Evolutionary conservation across 2,797 vertebrate species (phyloP).

Genomic region (Knipowitschia caucasica): DNA sequence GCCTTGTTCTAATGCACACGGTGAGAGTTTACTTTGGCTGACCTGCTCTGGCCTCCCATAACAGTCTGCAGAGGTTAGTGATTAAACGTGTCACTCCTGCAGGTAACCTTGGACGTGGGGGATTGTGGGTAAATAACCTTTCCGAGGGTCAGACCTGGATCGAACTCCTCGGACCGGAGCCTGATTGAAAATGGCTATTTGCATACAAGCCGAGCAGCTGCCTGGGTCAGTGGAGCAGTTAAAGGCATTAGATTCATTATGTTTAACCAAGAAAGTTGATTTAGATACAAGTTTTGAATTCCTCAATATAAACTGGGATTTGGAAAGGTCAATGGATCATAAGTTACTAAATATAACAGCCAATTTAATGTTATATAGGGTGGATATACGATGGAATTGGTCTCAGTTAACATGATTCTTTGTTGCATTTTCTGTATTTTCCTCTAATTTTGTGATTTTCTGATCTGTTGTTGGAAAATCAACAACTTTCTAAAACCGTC

Average conservation of each 20-base stretch:
- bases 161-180: conserved; percentile 47
- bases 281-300: not conserved
- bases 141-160: conserved; percentile 44
- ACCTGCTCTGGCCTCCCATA: conserved; percentile 23
- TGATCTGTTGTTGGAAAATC: too few species aligned
- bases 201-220: conserved; percentile 46
- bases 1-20: conserved; percentile 13
- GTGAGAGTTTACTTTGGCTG: conserved; percentile 27
- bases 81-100: conserved; percentile 65
- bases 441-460: too few species aligned
- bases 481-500: too few species aligned
- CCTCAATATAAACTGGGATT: not conserved
- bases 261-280: not conserved
- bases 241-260: not conserved
- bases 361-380: not conserved
- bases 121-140: conserved; percentile 59
- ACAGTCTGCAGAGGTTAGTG: conserved; percentile 44
- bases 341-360: not conserved
- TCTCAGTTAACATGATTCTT: too few species aligned
- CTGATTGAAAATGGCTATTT: conserved; percentile 68
- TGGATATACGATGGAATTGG: too few species aligned
- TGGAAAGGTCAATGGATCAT: not conserved
- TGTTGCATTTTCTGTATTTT: too few species aligned
- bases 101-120: conserved; percentile 53
- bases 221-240: conserved; percentile 17